Evolutionary conservation across 2,888 invertebrate genomes (phyloP), one percentile per base, ranked within the genome.

Genomic region (Melinaea marsaeus): DNA sequence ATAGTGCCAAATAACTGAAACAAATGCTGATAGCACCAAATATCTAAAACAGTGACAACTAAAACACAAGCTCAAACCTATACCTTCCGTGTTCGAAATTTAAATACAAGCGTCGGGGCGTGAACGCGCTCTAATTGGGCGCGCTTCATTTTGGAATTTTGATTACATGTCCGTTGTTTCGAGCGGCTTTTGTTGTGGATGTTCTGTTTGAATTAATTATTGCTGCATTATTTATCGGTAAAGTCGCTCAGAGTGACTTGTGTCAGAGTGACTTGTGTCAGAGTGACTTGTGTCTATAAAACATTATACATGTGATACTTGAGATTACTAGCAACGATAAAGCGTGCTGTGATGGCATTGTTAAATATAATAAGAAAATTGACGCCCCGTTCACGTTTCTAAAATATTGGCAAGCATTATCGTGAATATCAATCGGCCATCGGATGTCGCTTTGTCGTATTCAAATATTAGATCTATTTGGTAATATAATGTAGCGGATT

Each of bases 61-160:
- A 62, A 61, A 72, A 75, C 57, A 33, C 72, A 63, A 70, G 59
- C 73, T 74, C 63, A 57, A 63, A 58, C 48, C 68, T 68, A 69
- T 74, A 74, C 78, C 73, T 70, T 70, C 69, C 70, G 76, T 74
- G 78, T 79, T 85, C 75, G 72, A 80, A 82, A 88, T 85, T 87
- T 85, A 81, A 88, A 87, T 87, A 86, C 83, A 85, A 85, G 78
- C 78, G 81, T 73, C 76, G 77, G 84, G 85, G 85, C 84, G 87
- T 87, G 84, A 84, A 78, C 78, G 75, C 77, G 73, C 68, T 77
- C 79, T 81, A 81, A 86, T 86, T 84, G 83, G 79, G 75, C 77
- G 74, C 77, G 77, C 75, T 78, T 81, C 79, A 81, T 83, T 84
- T 85, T 83, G 74, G 78, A 85, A 83, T 85, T 83, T 81, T 82